A percentile compares a stretch with the other conserved stretches of the same genome.
Evolutionary conservation across 2,113 vertebrate species (phyloP).

Genomic region (Lota lota): DNA sequence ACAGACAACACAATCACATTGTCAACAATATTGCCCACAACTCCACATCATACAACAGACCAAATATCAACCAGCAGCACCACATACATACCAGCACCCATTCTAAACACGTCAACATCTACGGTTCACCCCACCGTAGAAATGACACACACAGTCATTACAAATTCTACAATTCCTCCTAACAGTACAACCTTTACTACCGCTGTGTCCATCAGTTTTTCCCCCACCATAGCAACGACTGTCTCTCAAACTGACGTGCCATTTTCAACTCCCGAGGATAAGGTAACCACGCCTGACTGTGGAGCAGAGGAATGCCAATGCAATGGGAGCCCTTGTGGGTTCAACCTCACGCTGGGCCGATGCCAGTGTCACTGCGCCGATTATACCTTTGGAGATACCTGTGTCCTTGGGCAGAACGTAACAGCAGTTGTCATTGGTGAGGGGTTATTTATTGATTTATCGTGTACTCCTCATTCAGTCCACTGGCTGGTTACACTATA

Average conservation of each 20-base stretch:
- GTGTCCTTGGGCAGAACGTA: slow-evolving; percentile 31
- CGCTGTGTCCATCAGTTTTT: neutral
- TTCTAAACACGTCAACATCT: neutral
- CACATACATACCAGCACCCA: neutral
- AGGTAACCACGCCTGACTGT: slow-evolving; percentile 18
- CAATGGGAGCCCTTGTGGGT: slow-evolving; percentile 27
- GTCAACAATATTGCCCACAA: neutral
- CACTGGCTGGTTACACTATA: neutral
- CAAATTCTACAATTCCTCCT: neutral
- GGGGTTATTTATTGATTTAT: neutral
- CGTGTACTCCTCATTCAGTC: neutral
- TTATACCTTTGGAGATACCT: slow-evolving; percentile 36
- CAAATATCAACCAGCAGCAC: neutral
- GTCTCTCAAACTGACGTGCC: neutral
- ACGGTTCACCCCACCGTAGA: neutral
- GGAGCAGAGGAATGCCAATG: slow-evolving; percentile 41
- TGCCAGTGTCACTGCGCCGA: slow-evolving; percentile 47
- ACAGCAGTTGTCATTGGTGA: slow-evolving; percentile 40
- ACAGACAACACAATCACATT: neutral
- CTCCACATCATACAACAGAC: neutral
- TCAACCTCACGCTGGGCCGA: slow-evolving; percentile 17
- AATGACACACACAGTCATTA: neutral
- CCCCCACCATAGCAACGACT: neutral
- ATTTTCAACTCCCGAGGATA: slow-evolving; percentile 5
- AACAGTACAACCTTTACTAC: neutral